These are phyloP conservation scores for Dolichopus griseipennis DNA, from an alignment of 2,888 invertebrate genomes.

Conservation along the genomic window DNA sequence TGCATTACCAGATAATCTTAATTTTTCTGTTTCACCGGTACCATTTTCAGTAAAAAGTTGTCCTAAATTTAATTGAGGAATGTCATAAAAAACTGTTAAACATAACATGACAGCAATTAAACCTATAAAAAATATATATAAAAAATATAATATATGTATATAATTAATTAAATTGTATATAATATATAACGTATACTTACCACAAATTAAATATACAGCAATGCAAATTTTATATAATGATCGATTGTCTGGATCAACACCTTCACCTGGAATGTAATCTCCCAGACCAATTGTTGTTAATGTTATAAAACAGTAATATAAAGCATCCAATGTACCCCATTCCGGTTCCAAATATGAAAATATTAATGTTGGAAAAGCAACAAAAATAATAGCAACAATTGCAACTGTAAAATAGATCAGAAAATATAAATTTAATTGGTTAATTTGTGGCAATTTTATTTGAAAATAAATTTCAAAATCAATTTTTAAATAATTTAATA, in stretches of 20 bases:
- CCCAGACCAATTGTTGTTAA: slow-evolving; percentile 82
- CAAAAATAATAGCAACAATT: slow-evolving; percentile 52
- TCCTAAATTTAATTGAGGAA: slow-evolving; percentile 78
- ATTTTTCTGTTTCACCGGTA: slow-evolving; percentile 55
- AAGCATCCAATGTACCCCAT: slow-evolving; percentile 77
- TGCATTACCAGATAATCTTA: slow-evolving; percentile 50
- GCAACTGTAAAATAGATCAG: slow-evolving; percentile 42
- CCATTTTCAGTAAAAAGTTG: slow-evolving; percentile 63
- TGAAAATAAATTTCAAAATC: neutral
- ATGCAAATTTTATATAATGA: slow-evolving; percentile 75
- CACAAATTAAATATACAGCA: slow-evolving; percentile 52
- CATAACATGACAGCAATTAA: slow-evolving; percentile 77
- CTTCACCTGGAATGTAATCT: slow-evolving; percentile 75
- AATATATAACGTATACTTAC: slow-evolving; percentile 23
- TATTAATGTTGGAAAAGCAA: slow-evolving; percentile 64
- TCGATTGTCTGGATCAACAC: slow-evolving; percentile 63
- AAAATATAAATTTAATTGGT: neutral
- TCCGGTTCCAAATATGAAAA: slow-evolving; percentile 68
- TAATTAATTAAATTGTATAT: slow-evolving; percentile 9
- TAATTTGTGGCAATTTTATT: too few relatives aligned
- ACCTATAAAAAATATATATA: slow-evolving; percentile 45
- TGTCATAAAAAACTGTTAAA: slow-evolving; percentile 77
- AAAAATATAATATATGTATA: neutral
- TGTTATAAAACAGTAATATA: slow-evolving; percentile 87
- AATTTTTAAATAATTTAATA: neutral